These are phyloP conservation scores for Scaptomyza cyrtandrae DNA, from an alignment of 2,888 invertebrate genomes.

Conservation along the genomic window DNA sequence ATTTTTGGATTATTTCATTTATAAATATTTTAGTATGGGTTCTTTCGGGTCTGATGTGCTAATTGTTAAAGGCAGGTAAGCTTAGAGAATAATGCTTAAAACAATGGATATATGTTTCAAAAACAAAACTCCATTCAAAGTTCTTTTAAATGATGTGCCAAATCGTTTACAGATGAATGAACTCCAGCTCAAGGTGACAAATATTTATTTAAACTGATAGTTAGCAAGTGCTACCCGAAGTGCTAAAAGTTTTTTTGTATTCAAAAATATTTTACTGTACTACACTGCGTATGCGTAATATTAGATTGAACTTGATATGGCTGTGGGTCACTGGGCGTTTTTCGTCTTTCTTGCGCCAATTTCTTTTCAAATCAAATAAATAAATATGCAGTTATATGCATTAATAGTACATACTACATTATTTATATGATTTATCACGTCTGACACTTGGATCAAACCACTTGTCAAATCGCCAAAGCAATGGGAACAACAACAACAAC, in stretches of 20 bases:
- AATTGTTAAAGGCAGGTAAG: slow-evolving; percentile 22
- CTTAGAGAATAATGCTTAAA: too few species aligned
- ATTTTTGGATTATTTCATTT: slow-evolving; percentile 12
- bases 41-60: slow-evolving; percentile 28
- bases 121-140: slow-evolving; percentile 2
- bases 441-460: slow-evolving; percentile 79
- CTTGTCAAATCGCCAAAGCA: slow-evolving; percentile 71
- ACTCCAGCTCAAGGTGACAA: slow-evolving; percentile 33
- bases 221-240: slow-evolving; percentile 5
- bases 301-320: slow-evolving; percentile 19
- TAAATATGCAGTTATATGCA: slow-evolving; percentile 11
- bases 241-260: slow-evolving; percentile 3
- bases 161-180: slow-evolving; percentile 26
- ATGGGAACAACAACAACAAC: slow-evolving; percentile 29
- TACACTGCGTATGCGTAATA: slow-evolving; percentile 62
- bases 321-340: slow-evolving; percentile 41
- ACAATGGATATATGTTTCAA: too few species aligned
- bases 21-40: slow-evolving; percentile 7
- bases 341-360: slow-evolving; percentile 48
- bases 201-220: neutral
- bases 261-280: neutral
- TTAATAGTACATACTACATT: slow-evolving; percentile 31
- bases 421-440: slow-evolving; percentile 74
- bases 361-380: slow-evolving; percentile 48
- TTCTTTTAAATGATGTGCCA: neutral